Conservation (phyloP, 2,797 vertebrate genomes). For the Anguilla anguilla region DNA sequence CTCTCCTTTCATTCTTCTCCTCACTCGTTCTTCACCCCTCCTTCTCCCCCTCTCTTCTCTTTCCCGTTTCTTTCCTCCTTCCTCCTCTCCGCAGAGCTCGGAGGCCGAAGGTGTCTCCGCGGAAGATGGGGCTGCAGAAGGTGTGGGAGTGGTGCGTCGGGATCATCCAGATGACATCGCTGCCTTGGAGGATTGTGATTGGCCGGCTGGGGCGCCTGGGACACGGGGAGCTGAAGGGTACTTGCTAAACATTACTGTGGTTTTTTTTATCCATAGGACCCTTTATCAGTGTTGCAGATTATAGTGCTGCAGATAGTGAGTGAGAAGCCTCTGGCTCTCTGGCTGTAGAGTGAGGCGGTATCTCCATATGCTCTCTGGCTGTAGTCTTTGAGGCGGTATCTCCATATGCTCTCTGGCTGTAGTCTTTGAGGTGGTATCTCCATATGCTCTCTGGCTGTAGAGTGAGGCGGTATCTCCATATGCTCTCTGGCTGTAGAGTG, state of each 20-base stretch:
- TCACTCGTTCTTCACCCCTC: not conserved
- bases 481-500: too few relatives aligned
- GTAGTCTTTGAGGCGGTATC: too few relatives aligned
- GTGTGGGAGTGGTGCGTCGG: constrained; percentile 97
- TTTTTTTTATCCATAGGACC: not conserved
- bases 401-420: too few relatives aligned
- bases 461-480: too few relatives aligned
- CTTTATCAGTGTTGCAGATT: not conserved
- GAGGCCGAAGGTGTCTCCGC: constrained; percentile 88
- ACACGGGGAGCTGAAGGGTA: constrained; percentile 95
- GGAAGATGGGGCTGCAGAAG: constrained; percentile 94
- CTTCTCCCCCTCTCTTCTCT: not conserved
- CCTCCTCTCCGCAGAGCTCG: constrained; percentile 73
- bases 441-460: too few relatives aligned
- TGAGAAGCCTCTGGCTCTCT: too few relatives aligned
- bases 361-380: not conserved
- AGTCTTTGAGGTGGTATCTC: too few relatives aligned
- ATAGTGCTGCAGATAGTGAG: not conserved
- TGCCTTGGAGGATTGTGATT: constrained; percentile 97
- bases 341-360: too few relatives aligned
- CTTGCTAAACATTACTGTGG: too few relatives aligned
- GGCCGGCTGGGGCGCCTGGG: constrained; percentile 91
- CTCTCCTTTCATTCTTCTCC: not conserved
- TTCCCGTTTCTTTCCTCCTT: not conserved
- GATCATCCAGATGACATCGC: constrained; percentile 93